Base-by-base conservation (phyloP, 2,888 invertebrate genomes). In the Ypsolopha sequella region DNA sequence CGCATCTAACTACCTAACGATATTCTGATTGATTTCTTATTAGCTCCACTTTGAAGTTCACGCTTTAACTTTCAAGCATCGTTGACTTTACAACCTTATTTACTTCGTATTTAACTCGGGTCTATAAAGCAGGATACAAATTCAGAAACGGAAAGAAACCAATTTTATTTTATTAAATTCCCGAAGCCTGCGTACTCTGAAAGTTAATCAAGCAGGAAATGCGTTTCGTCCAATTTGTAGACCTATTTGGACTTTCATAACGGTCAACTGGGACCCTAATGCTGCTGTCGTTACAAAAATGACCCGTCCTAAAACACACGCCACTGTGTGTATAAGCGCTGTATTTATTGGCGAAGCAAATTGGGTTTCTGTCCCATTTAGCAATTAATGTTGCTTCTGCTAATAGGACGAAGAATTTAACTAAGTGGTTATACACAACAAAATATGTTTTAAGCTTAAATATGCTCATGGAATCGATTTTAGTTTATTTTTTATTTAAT, bases 151-250 rank as follows among this genome's bases (percentile, higher is more conserved):
- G 66, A 71, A 65, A 63, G 59, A 65, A 66, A 57, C 24, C 24
- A 24, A 24, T 24, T 24, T 24, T 24, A 24, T 24, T 24, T 24
- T 24, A 24, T 24, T 70, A 71, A 64, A 66, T 60, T 68, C 65
- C 66, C 60, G 64, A 72, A 65, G 62, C 61, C 65, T 60, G 59
- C 63, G 65, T 66, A 64, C 66, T 64, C 41, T 49, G 48, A 65
- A 73, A 73, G 71, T 76, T 80, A 80, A 80, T 80, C 77, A 80
- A 79, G 70, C 64, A 72, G 64, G 70, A 57, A 59, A 65, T 69
- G 68, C 74, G 73, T 77, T 75, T 73, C 62, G 66, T 63, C 60
- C 70, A 78, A 77, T 80, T 80, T 76, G 76, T 74, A 72, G 67
- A 62, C 68, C 75, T 61, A 73, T 77, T 78, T 68, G 74, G 77